Evolutionary conservation across 1,140 invertebrate species (phyloP).

Genomic region (Ceratosolen solmsi): DNA sequence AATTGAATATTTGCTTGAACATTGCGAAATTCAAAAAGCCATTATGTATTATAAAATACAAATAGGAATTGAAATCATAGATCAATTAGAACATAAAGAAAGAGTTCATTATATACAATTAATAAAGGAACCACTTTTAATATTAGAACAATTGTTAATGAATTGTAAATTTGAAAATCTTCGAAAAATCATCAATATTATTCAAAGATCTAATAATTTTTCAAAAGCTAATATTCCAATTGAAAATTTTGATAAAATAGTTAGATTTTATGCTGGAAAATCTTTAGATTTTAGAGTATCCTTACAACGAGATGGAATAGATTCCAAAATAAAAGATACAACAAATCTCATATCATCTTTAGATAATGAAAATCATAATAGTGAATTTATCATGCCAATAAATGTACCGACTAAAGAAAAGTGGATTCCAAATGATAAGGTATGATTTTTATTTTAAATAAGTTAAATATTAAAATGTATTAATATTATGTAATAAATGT

Average conservation of each 20-base stretch:
- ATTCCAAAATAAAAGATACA: slow-evolving; percentile 70
- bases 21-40: slow-evolving; percentile 67
- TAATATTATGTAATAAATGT: too few relatives aligned
- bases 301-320: slow-evolving; percentile 63
- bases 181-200: slow-evolving; percentile 72
- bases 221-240: slow-evolving; percentile 63
- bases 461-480: slow-evolving; percentile 6
- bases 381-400: slow-evolving; percentile 79
- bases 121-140: slow-evolving; percentile 79
- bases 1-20: slow-evolving; percentile 75
- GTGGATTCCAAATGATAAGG: slow-evolving; percentile 81
- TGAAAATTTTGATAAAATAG: slow-evolving; percentile 78
- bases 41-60: slow-evolving; percentile 74
- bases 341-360: slow-evolving; percentile 70
- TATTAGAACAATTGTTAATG: slow-evolving; percentile 85
- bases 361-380: slow-evolving; percentile 71
- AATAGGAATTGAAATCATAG: slow-evolving; percentile 77
- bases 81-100: slow-evolving; percentile 74
- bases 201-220: slow-evolving; percentile 54
- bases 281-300: slow-evolving; percentile 81
- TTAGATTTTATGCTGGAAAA: slow-evolving; percentile 82
- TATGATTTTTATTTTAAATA: slow-evolving; percentile 44
- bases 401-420: slow-evolving; percentile 79
- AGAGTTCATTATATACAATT: slow-evolving; percentile 77
- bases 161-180: slow-evolving; percentile 82